Evolutionary conservation across 2,113 vertebrate species (phyloP).

Genomic region (Platycercus adscitus): DNA sequence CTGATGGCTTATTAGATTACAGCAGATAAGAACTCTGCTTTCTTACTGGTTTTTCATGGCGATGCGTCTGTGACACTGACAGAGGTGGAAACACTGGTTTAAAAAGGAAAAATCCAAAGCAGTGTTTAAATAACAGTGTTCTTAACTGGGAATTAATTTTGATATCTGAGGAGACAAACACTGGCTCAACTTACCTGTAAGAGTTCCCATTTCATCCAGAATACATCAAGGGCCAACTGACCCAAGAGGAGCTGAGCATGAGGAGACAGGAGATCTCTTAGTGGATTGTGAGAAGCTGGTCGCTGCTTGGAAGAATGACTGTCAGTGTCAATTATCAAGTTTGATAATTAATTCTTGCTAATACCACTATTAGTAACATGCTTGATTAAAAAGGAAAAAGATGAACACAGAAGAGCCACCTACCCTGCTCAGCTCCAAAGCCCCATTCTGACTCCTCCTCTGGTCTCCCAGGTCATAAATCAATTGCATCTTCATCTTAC

Average conservation of each 20-base stretch:
- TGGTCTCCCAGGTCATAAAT: neutral
- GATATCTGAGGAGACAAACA: neutral
- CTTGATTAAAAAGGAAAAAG: neutral
- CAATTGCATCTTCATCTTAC: neutral
- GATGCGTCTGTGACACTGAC: neutral
- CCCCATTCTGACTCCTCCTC: neutral
- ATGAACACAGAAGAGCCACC: neutral
- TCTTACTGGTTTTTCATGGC: constrained; percentile 23
- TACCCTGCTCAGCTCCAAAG: neutral
- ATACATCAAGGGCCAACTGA: neutral
- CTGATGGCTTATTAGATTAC: constrained; percentile 53
- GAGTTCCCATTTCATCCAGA: neutral
- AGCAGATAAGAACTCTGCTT: constrained; percentile 46
- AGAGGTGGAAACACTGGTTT: constrained; percentile 27
- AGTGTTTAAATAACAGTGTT: neutral
- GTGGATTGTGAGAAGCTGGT: neutral
- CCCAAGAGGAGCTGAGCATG: neutral
- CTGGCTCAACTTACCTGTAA: neutral
- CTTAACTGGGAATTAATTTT: neutral
- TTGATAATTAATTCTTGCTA: neutral
- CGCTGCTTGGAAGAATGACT: neutral
- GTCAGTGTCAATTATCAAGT: neutral
- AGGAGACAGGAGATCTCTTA: neutral
- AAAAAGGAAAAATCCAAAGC: neutral
- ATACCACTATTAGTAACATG: neutral